Evolutionary conservation across 2,113 vertebrate species (phyloP).

Genomic region (Nothoprocta perdicaria): DNA sequence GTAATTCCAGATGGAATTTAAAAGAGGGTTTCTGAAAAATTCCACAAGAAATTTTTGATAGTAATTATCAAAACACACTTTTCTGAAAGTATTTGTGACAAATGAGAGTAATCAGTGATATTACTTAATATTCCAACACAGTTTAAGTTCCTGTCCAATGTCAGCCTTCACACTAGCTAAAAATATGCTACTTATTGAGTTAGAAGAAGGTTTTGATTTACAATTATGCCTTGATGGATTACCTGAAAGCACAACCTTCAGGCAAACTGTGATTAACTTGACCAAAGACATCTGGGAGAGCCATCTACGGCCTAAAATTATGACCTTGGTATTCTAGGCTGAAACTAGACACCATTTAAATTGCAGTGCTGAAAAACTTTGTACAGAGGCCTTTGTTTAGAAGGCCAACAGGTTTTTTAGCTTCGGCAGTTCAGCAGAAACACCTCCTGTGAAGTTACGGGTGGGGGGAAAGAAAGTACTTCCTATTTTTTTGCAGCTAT

Average conservation of each 20-base stretch:
- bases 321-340: slow-evolving; percentile 83
- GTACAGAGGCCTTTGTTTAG: slow-evolving; percentile 78
- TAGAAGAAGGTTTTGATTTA: slow-evolving; percentile 83
- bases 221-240: slow-evolving; percentile 88
- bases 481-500: slow-evolving; percentile 21
- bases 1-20: not conserved
- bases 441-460: slow-evolving; percentile 52
- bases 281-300: slow-evolving; percentile 93
- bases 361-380: slow-evolving; percentile 79
- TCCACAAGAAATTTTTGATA: not conserved
- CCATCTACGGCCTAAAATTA: slow-evolving; percentile 83
- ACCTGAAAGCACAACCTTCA: slow-evolving; percentile 87
- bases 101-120: not conserved
- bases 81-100: not conserved
- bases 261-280: slow-evolving; percentile 92
- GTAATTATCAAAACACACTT: not conserved
- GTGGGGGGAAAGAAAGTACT: not conserved
- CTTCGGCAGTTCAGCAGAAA: slow-evolving; percentile 59
- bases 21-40: not conserved
- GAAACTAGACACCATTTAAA: slow-evolving; percentile 87
- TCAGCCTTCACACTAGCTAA: slow-evolving; percentile 73
- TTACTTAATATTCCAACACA: slow-evolving; percentile 7
- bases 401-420: slow-evolving; percentile 68
- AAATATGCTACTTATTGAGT: slow-evolving; percentile 54
- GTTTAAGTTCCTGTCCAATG: slow-evolving; percentile 48